phyloP scores from a whole-genome alignment of 2,888 invertebrate genomes.

The Brachycybe producta region DNA sequence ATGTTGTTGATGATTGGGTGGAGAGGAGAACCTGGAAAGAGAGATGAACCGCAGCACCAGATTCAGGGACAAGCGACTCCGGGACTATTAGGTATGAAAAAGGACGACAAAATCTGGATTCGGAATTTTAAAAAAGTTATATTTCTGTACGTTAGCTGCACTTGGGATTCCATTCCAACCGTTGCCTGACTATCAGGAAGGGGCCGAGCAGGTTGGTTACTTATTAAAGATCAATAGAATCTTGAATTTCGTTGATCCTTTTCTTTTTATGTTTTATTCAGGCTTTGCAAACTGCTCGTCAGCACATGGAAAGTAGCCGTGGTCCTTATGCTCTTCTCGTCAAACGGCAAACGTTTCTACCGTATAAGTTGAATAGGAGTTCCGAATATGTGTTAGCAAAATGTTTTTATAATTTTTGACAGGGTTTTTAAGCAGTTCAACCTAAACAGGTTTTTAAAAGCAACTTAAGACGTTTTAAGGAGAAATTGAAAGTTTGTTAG shows the following conservation, averaged over 20 bases:
- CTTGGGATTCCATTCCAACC: conserved; percentile 31
- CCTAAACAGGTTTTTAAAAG: too few species aligned
- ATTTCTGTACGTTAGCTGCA: conserved; percentile 25
- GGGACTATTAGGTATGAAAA: conserved; percentile 31
- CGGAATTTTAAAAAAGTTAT: neutral
- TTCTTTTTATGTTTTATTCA: conserved; percentile 18
- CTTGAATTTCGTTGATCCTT: neutral
- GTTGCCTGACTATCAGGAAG: conserved; percentile 36
- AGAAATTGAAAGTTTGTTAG: too few species aligned
- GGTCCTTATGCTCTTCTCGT: conserved; percentile 37
- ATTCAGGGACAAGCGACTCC: conserved; percentile 37
- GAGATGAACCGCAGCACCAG: conserved; percentile 38
- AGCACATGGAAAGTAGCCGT: conserved; percentile 33
- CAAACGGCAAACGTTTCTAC: conserved; percentile 35
- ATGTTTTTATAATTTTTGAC: neutral
- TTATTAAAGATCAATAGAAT: neutral
- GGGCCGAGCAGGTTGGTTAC: conserved; percentile 29
- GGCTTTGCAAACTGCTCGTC: conserved; percentile 33
- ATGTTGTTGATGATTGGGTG: conserved; percentile 37
- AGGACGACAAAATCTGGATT: neutral
- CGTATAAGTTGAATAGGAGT: conserved; percentile 28
- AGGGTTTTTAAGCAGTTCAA: too few species aligned
- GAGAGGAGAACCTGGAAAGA: conserved; percentile 37
- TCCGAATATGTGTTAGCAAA: conserved; percentile 16
- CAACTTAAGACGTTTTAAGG: too few species aligned